Base-by-base conservation (phyloP, 2,797 vertebrate species). In the Carduelis carduelis region DNA sequence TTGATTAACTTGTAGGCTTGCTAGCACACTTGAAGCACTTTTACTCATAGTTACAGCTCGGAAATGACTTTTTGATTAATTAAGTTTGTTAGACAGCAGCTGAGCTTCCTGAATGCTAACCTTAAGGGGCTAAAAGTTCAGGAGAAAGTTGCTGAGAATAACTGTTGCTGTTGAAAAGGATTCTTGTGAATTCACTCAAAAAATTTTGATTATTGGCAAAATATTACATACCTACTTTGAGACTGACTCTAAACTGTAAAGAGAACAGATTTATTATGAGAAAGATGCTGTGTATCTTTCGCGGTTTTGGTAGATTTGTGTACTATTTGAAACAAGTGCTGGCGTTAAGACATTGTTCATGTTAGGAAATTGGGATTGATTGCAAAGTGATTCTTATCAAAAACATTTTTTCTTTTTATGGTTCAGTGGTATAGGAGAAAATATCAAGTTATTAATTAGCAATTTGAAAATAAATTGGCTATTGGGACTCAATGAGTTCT, bases 61-160 rank as follows among this genome's bases (percentile, higher is more conserved):
- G 98, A 99, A 99, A 99, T 98, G 98, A 99, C 98, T 98, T 98
- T 98, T 98, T 98, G 98, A 99, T 99, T 99, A 99, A 99, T 99
- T 99, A 99, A 98, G 98, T 98, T 98, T 98, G 96, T 98, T 98
- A 98, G 98, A 98, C 98, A 98, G 98, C 99, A 99, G 98, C 99
- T 99, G 99, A 99, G 98, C 98, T 98, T 98, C 97, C 98, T 98
- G 98, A 98, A 98, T 98, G 98, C 98, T 98, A 98, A 98, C 98
- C 98, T 98, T 98, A 97, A 93, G 96, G 98, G 98, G 98, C 97
- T 98, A 97, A 98, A 98, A 98, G 98, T 98, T 98, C 98, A 98
- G 97, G 86, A 97, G 87, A 98, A 98, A 98, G 98, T 98, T 98
- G 97, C 96, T 95, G 84, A 90, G 95, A 98, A 97, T 97, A 98